Evolutionary conservation across 2,113 vertebrate genomes (phyloP).

Genomic region (Porphyrio hochstetteri): DNA sequence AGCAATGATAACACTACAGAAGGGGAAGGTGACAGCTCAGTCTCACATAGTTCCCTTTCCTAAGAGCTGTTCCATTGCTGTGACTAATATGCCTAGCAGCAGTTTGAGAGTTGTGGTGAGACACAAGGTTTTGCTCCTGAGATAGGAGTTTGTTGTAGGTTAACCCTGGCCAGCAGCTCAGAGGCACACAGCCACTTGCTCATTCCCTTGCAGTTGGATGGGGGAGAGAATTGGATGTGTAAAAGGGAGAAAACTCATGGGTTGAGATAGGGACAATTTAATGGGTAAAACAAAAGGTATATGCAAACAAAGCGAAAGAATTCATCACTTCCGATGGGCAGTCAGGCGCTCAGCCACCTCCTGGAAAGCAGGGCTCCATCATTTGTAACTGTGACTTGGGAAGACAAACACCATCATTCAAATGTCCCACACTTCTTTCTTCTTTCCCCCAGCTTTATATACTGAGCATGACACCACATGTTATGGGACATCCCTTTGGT

Average conservation of each 20-base stretch:
- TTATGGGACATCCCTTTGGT: background rate
- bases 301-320: background rate
- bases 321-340: fast-evolving
- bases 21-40: background rate
- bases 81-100: background rate
- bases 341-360: background rate
- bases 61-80: background rate
- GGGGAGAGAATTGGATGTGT: background rate
- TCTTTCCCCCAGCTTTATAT: background rate
- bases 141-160: background rate
- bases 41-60: background rate
- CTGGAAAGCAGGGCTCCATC: background rate
- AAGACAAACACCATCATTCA: fast-evolving
- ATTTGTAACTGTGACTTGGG: fast-evolving
- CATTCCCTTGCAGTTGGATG: fast-evolving
- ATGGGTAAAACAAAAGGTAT: background rate
- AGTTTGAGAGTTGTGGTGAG: background rate
- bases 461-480: background rate
- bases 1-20: background rate
- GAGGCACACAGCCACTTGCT: background rate
- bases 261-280: background rate
- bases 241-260: background rate
- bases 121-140: background rate
- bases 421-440: fast-evolving
- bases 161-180: background rate